Base-by-base conservation (phyloP, 1,140 invertebrate genomes). In the Drosophila nikananu region DNA sequence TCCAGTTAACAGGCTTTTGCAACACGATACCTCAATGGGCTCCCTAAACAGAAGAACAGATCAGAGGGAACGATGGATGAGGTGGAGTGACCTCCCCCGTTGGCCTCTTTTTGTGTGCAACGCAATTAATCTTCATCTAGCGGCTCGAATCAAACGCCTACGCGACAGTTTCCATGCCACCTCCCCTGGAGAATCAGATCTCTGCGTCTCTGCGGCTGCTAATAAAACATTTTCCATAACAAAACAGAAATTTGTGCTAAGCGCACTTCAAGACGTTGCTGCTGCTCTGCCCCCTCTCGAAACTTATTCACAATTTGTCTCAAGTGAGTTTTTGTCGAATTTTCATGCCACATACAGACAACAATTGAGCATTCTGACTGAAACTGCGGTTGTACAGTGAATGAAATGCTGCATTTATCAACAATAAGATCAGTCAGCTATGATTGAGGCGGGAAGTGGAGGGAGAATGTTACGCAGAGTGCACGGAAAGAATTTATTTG, bases 291-390 rank as follows among this genome's bases (percentile, higher is more conserved):
- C 2, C 25, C 27, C 51, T 21, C 52, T 55, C 2, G 13, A 17
- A 90, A 81, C 66, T 64, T 84, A 90, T 90, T 90, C 86, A 89
- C 86, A 89, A 89, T 89, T 89, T 89, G 86, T 89, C 86, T 89
- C 81, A 90, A 89, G 86, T 89, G 86, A 70, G 80, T 75, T 75
- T 62, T 75, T 75, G 71, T 75, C 49, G 68, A 64, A 80, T 81
- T 86, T 86, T 75, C 68, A 86, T 86, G 82, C 82, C 82, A 84
- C 32, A 65, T 48, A 62, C 71, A 57, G 70, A 48, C 62, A 60
- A 46, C 77, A 80, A 71, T 80, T 75, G 79, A 77, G 63, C 52
- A 67, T 39, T 57, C 54, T 57, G 35, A 12, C 54, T 57, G 46
- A 58, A 62, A 55, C 66, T 59, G 46, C 39, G 48, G 72, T 68